These are phyloP conservation scores for Struthidea cinerea DNA, from an alignment of 2,113 vertebrate genomes.

Conservation along the genomic window DNA sequence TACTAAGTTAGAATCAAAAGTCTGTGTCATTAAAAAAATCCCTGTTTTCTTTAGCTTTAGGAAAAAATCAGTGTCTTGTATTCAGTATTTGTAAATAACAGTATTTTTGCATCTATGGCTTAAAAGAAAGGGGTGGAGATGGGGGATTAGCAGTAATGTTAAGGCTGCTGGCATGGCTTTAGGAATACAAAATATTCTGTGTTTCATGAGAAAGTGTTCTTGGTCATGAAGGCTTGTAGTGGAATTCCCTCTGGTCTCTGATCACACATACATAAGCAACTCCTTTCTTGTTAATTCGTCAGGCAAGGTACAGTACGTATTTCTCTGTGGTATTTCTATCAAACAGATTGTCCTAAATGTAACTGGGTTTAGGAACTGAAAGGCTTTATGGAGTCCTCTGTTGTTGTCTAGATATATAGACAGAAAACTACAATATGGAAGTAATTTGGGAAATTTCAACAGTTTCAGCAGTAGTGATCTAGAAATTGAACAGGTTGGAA, in stretches of 20 bases:
- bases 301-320: not conserved
- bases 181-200: not conserved
- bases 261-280: not conserved
- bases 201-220: not conserved
- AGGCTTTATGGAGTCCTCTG: conserved; percentile 50
- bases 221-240: not conserved
- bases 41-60: too few relatives aligned
- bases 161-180: too few relatives aligned
- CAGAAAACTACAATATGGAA: conserved; percentile 66
- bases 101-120: too few relatives aligned
- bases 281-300: conserved; percentile 3
- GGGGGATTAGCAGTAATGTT: too few relatives aligned
- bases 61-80: too few relatives aligned
- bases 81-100: too few relatives aligned
- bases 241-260: conserved; percentile 1
- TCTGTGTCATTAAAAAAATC: too few relatives aligned
- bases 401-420: conserved; percentile 65
- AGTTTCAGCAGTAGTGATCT: conserved; percentile 56
- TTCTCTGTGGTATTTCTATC: conserved; percentile 48
- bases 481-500: conserved; percentile 62
- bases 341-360: conserved; percentile 45
- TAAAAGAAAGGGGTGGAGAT: too few relatives aligned
- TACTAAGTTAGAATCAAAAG: too few relatives aligned
- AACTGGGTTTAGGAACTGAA: conserved; percentile 50
- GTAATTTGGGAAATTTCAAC: conserved; percentile 68